A percentile compares a stretch with the other conserved stretches of the same genome.
These are phyloP conservation scores for Calliphora vomitoria DNA, from an alignment of 2,888 invertebrate species.

Conservation along the genomic window DNA sequence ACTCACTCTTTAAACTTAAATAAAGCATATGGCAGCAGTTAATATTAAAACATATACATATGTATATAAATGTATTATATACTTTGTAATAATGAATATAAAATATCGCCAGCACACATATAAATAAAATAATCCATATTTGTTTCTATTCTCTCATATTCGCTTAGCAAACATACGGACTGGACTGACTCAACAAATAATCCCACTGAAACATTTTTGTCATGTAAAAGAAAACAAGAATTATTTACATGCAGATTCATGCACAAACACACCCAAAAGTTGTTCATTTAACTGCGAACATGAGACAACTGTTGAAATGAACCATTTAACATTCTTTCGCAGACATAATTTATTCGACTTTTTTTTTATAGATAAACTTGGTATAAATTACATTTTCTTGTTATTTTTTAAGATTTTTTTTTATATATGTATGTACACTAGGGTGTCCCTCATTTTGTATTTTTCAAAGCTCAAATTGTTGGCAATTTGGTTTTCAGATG, in stretches of 20 bases:
- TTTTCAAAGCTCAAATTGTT: no score
- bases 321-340: background rate
- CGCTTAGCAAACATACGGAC: background rate
- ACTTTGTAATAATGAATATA: background rate
- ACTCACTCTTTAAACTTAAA: no score
- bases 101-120: constrained; percentile 6
- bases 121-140: background rate
- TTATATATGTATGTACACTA: background rate
- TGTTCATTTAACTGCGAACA: background rate
- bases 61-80: background rate
- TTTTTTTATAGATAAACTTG: background rate
- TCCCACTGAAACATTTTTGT: background rate
- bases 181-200: background rate
- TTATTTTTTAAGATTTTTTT: background rate
- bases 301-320: background rate
- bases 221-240: background rate
- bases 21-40: no score
- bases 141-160: background rate
- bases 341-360: background rate
- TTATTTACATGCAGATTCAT: constrained; percentile 1
- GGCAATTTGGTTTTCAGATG: no score
- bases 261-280: background rate
- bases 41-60: background rate
- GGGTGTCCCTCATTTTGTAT: no score
- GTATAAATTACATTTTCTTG: background rate